A percentile compares a stretch with the other conserved stretches of the same genome.
Conservation (phyloP, 1,140 invertebrate genomes). For the Dinothrombium tinctorium region DNA sequence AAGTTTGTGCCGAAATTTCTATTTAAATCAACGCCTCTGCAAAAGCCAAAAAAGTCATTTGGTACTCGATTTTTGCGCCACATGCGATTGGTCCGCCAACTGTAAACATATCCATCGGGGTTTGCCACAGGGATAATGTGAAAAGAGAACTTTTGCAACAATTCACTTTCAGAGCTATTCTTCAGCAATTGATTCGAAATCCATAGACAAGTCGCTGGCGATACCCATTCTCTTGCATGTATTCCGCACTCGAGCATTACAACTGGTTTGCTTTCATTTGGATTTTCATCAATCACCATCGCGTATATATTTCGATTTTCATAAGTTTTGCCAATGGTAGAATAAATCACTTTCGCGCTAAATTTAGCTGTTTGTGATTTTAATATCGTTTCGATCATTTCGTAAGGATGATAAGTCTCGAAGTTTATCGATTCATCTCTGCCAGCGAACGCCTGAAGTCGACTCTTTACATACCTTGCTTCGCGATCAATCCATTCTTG, state of each 20-base stretch:
- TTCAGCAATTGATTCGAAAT: slow-evolving; percentile 18
- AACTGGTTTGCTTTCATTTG: slow-evolving; percentile 13
- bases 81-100: not conserved
- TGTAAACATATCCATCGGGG: not conserved
- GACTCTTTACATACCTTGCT: too few relatives aligned
- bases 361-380: too few relatives aligned
- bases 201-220: slow-evolving; percentile 37
- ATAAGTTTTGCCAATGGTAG: too few relatives aligned
- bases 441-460: too few relatives aligned
- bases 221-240: slow-evolving; percentile 47
- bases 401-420: too few relatives aligned
- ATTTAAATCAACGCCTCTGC: not conserved
- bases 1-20: slow-evolving; percentile 2
- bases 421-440: too few relatives aligned
- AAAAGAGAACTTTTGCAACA: not conserved
- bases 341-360: too few relatives aligned
- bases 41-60: not conserved
- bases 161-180: too few relatives aligned
- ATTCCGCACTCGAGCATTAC: slow-evolving; percentile 22
- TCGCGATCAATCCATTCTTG: too few relatives aligned
- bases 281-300: too few relatives aligned
- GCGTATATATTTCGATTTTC: too few relatives aligned
- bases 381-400: too few relatives aligned
- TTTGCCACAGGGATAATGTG: not conserved
- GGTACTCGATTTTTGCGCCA: not conserved